Conservation (phyloP, 2,888 invertebrate genomes). For the Strigamia maritima region DNA sequence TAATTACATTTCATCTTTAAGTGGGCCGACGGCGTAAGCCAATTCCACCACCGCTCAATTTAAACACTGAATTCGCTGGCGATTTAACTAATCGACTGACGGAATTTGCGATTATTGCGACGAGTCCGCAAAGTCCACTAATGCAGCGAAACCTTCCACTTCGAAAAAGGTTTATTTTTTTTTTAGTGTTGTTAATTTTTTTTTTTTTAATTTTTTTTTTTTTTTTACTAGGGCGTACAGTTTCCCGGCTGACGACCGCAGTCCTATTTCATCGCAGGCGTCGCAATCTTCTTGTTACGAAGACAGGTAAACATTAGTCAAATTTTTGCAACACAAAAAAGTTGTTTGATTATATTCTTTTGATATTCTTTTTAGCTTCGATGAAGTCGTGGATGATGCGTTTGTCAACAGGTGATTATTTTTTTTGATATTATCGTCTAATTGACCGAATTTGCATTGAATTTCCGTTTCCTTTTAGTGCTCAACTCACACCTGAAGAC, state of each 20-base stretch:
- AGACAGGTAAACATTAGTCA: too few species aligned
- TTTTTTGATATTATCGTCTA: not conserved
- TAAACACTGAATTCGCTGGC: conserved; percentile 39
- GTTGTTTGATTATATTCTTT: not conserved
- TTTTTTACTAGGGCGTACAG: conserved; percentile 37
- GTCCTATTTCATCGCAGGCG: conserved; percentile 49
- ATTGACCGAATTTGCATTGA: too few species aligned
- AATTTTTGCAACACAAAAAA: too few species aligned
- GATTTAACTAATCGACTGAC: conserved; percentile 45
- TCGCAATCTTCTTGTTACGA: conserved; percentile 39
- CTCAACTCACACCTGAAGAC: conserved; percentile 42
- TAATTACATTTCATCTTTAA: not conserved
- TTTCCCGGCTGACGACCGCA: conserved; percentile 47
- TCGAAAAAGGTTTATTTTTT: conserved; percentile 47
- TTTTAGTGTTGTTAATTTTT: not conserved
- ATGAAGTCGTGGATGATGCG: not conserved
- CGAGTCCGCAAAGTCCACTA: conserved; percentile 41
- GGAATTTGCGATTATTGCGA: conserved; percentile 50
- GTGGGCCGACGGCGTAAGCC: conserved; percentile 44
- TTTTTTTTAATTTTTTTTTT: not conserved
- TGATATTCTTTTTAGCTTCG: not conserved
- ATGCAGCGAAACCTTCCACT: conserved; percentile 46
- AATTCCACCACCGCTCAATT: conserved; percentile 48
- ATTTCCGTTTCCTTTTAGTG: not conserved
- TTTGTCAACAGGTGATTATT: not conserved